A percentile compares a stretch with the other conserved stretches of the same genome.
Evolutionary conservation across 92 coral and sea anemone genomes (phyloP).

Genomic region (Porites divaricata): DNA sequence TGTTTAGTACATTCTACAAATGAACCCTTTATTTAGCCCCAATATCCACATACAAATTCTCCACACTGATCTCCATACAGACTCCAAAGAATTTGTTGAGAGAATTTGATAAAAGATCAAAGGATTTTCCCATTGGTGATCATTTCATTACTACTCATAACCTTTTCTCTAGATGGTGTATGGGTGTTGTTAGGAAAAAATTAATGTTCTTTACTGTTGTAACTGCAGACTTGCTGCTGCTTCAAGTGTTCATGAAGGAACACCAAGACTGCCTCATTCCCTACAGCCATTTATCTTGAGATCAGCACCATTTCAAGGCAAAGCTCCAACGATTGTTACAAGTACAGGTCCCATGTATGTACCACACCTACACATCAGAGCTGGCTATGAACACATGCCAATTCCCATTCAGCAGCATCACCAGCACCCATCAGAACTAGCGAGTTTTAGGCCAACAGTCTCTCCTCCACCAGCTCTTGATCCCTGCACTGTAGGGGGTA

Average conservation of each 20-base stretch:
- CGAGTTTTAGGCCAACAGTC: slow-evolving; percentile 20
- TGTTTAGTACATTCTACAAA: too few relatives aligned
- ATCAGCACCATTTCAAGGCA: slow-evolving; percentile 46
- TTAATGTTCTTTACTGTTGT: too few relatives aligned
- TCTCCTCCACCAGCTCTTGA: slow-evolving; percentile 49
- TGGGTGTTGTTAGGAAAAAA: too few relatives aligned
- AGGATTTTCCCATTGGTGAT: too few relatives aligned
- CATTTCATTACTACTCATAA: neutral
- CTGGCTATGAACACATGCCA: slow-evolving; percentile 50
- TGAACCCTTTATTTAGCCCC: too few relatives aligned
- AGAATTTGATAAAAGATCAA: too few relatives aligned
- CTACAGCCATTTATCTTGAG: slow-evolving; percentile 44
- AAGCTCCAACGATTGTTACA: slow-evolving; percentile 67
- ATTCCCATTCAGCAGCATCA: slow-evolving; percentile 39
- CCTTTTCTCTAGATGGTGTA: neutral
- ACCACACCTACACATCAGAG: slow-evolving; percentile 68
- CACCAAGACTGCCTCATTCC: slow-evolving; percentile 53
- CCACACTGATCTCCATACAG: too few relatives aligned
- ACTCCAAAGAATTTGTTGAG: too few relatives aligned
- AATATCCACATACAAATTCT: too few relatives aligned
- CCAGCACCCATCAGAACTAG: slow-evolving; percentile 19
- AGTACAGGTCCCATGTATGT: slow-evolving; percentile 69
- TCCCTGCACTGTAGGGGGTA: slow-evolving; percentile 23
- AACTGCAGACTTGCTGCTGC: slow-evolving; percentile 43
- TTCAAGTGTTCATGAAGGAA: slow-evolving; percentile 36